phyloP scores from a whole-genome alignment of 2,113 vertebrate genomes.

The Scatophagus argus region DNA sequence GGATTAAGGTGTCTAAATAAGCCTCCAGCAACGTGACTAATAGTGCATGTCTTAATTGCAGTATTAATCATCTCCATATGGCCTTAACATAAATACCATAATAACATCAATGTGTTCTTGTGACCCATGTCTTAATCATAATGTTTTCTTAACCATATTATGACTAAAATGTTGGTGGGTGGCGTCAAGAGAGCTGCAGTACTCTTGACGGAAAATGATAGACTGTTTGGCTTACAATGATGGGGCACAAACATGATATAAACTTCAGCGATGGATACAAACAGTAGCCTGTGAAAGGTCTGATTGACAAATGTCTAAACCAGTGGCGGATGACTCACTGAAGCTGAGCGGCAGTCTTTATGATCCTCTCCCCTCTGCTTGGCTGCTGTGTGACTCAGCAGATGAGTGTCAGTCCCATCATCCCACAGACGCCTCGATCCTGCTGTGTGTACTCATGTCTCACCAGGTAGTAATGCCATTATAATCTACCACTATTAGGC shows the following conservation, averaged over 20 bases:
- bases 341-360: conserved; percentile 41
- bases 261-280: neutral
- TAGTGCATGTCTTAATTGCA: conserved; percentile 14
- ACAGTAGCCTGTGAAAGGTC: conserved; percentile 4
- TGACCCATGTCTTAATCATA: conserved; percentile 49
- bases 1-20: conserved; percentile 34
- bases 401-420: conserved; percentile 47
- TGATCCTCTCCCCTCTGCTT: conserved; percentile 55
- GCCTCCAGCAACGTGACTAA: conserved; percentile 32
- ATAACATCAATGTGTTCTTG: conserved; percentile 42
- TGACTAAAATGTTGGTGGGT: conserved; percentile 15
- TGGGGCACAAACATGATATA: neutral
- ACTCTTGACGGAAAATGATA: conserved; percentile 17
- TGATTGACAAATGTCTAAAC: conserved; percentile 45
- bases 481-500: conserved; percentile 59
- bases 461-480: conserved; percentile 63
- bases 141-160: conserved; percentile 48
- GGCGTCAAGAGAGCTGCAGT: neutral
- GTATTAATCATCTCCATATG: conserved; percentile 42
- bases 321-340: conserved; percentile 56
- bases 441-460: conserved; percentile 36
- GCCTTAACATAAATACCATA: conserved; percentile 50
- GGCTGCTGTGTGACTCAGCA: conserved; percentile 60
- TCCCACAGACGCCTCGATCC: conserved; percentile 57
- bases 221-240: conserved; percentile 6